phyloP scores from a whole-genome alignment of 2,113 vertebrate genomes.

The Helogale parvula region DNA sequence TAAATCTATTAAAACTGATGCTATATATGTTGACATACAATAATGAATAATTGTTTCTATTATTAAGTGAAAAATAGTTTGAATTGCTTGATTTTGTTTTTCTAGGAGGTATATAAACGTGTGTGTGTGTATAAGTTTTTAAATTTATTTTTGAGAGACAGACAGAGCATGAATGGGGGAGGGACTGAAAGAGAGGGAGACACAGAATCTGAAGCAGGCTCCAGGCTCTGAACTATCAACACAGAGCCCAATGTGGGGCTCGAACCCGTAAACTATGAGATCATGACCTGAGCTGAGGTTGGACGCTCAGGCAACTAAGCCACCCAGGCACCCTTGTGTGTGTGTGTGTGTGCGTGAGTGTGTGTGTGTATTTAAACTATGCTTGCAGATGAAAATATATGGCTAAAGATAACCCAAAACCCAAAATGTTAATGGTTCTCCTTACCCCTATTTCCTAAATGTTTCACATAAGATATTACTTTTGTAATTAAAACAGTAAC shows the following conservation, averaged over 20 bases:
- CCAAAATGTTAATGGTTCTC: neutral
- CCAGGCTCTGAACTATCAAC: too few relatives aligned
- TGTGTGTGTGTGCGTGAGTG: neutral
- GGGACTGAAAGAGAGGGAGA: too few relatives aligned
- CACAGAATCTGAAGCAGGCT: too few relatives aligned
- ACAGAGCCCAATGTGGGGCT: too few relatives aligned
- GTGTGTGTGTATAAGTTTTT: neutral
- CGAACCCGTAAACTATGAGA: too few relatives aligned
- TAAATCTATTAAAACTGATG: neutral
- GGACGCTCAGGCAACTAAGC: too few relatives aligned
- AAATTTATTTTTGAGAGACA: too few relatives aligned
- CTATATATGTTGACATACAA: neutral
- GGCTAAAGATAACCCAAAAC: neutral
- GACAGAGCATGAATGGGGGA: too few relatives aligned
- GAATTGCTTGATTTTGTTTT: conserved; percentile 18
- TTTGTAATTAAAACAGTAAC: conserved; percentile 17
- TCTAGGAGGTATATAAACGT: neutral
- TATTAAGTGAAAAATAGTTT: neutral
- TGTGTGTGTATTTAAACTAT: neutral
- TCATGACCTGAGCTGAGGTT: too few relatives aligned
- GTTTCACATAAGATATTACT: neutral
- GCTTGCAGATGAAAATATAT: neutral
- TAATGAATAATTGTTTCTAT: neutral
- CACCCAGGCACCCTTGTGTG: neutral
- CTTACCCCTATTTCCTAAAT: neutral